Evolutionary conservation across 2,797 vertebrate genomes (phyloP).

Genomic region (Urocyon cinereoargenteus): DNA sequence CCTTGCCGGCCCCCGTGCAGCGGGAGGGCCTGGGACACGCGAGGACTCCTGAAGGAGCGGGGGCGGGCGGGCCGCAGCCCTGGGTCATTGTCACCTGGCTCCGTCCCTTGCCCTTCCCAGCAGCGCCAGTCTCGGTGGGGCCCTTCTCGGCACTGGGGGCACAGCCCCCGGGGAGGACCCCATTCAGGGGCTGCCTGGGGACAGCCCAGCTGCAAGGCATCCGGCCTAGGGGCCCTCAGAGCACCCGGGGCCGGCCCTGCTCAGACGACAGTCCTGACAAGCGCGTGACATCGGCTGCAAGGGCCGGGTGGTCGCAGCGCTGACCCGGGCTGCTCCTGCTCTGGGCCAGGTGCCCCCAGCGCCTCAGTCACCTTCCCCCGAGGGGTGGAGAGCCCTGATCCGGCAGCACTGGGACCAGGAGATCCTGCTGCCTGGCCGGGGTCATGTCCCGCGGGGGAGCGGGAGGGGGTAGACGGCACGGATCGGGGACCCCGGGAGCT

Average conservation of each 20-base stretch:
- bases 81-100: background rate
- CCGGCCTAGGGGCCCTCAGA: background rate
- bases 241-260: background rate
- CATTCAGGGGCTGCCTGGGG: background rate
- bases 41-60: background rate
- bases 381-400: background rate
- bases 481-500: background rate
- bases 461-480: background rate
- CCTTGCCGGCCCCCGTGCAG: background rate
- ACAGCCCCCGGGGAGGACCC: background rate
- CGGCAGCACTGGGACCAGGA: background rate
- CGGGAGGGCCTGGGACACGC: background rate
- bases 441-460: background rate
- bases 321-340: background rate
- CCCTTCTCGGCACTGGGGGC: background rate
- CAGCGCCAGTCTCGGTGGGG: background rate
- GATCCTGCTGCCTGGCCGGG: background rate
- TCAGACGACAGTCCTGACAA: too few species aligned
- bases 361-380: background rate
- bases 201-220: background rate
- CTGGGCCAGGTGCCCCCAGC: background rate
- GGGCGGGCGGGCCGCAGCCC: background rate
- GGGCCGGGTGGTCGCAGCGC: fast-evolving
- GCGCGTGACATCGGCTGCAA: background rate
- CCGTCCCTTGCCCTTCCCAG: background rate